Base-by-base conservation (phyloP, 2,797 vertebrate species). In the Chelmon rostratus region DNA sequence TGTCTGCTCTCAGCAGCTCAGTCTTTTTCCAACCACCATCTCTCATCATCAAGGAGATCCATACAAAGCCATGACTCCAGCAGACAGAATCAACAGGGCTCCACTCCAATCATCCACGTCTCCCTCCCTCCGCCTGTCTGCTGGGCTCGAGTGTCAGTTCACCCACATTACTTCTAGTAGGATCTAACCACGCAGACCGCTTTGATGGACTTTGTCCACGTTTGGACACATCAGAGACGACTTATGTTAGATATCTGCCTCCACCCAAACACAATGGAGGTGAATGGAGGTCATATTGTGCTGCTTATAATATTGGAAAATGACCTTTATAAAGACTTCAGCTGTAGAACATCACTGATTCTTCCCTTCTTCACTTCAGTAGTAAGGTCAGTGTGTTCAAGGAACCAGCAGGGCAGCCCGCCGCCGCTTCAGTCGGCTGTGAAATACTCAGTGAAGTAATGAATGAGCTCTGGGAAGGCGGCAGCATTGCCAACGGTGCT, bases 41-140 rank as follows among this genome's bases (percentile, higher is more conserved):
- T 69, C 71, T 83, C 62, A 64, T 64, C 69, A 71, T 77, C 69
- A 81, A 72, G 57, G 49, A 79, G 76, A 62, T 79, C 59, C 64
- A 72, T 58, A 52, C 28, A 70, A 57, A 57, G 61, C 64, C 0
- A 8, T 47, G 69, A 73, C 75, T 70, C 63, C 75, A 68, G 78
- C 50, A 80, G 76, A 66, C 57, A 38, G 21, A 42, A 68, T 59
- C 53, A 37, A 59, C 73, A 47, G 42, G 63, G 57, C 67, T 72
- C 18, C 10, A 6, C 19, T 61, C 35, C 49, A 11, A 38, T 54
- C 2, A 21, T 42, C 50, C 59, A 50, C 9, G 10, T 31, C 25
- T 61, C 37, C 40, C n/a, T 38, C 57, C 12, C 38, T 44, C 16
- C 28, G 25, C 19, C 63, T 59, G 13, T 31, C 65, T 25, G 28